Percentiles rank a stretch among this genome's conserved stretches.
Evolutionary conservation across 2,797 vertebrate genomes (phyloP).

Genomic region (Sardinella longiceps): DNA sequence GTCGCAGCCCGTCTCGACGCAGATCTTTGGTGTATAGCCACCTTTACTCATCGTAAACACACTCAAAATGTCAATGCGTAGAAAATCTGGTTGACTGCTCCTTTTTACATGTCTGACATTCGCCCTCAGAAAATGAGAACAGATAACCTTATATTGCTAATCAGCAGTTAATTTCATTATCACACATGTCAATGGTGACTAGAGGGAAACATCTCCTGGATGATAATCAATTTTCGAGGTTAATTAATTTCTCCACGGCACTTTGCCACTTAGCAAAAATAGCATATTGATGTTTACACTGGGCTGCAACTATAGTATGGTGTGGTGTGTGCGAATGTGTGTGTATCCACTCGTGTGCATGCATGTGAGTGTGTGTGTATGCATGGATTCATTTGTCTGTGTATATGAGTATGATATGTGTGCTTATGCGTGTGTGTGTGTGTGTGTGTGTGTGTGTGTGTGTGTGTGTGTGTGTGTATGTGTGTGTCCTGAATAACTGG

Average conservation of each 20-base stretch:
- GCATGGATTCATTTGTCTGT: no score
- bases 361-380: no score
- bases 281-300: slow-evolving; percentile 67
- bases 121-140: neutral
- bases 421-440: neutral
- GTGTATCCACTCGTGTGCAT: no score
- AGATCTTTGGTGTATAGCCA: no score
- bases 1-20: no score
- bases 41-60: neutral
- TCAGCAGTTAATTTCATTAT: slow-evolving; percentile 26
- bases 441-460: neutral
- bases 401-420: neutral
- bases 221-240: slow-evolving; percentile 40
- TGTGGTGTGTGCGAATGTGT: no score
- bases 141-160: slow-evolving; percentile 14
- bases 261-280: slow-evolving; percentile 62
- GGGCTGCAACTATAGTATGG: slow-evolving; percentile 44
- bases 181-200: slow-evolving; percentile 36
- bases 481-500: neutral
- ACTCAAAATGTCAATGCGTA: neutral
- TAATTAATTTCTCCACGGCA: slow-evolving; percentile 50
- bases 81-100: neutral
- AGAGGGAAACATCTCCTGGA: slow-evolving; percentile 40
- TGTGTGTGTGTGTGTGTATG: neutral
- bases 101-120: slow-evolving; percentile 2